Evolutionary conservation across 2,888 invertebrate genomes (phyloP).

Genomic region (Brachypalpus laphriformis): DNA sequence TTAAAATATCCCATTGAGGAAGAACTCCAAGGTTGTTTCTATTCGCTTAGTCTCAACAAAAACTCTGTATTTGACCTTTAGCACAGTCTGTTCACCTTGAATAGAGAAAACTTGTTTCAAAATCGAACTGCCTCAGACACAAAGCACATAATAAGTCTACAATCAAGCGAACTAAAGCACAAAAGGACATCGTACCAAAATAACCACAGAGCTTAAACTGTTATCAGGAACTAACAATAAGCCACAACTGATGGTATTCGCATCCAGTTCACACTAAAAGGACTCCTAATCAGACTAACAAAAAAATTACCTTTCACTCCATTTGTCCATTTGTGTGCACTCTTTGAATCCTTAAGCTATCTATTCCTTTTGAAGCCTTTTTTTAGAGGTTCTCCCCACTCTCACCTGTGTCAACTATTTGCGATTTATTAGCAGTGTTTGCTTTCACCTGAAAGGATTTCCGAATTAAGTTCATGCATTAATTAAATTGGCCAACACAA

Average conservation of each 20-base stretch:
- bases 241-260: background rate
- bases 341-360: constrained; percentile 2
- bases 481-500: constrained; percentile 45
- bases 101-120: too few relatives aligned
- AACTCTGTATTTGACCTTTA: too few relatives aligned
- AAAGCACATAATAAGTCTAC: background rate
- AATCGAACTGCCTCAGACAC: too few relatives aligned
- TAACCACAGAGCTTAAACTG: background rate
- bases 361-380: constrained; percentile 12
- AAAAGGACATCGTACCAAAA: too few relatives aligned
- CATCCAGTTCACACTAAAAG: background rate
- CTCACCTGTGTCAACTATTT: background rate
- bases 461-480: constrained; percentile 48
- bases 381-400: background rate
- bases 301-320: constrained; percentile 1
- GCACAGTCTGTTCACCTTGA: too few relatives aligned
- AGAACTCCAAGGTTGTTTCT: too few relatives aligned
- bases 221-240: background rate
- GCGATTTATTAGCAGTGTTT: constrained; percentile 51
- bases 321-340: background rate
- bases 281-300: background rate
- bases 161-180: too few relatives aligned
- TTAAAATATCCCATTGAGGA: too few relatives aligned
- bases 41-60: too few relatives aligned
- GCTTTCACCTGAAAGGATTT: constrained; percentile 43